Percentiles rank a stretch among this genome's conserved stretches.
phyloP scores from a whole-genome alignment of 2,888 invertebrate species.

The Limnephilus marmoratus region DNA sequence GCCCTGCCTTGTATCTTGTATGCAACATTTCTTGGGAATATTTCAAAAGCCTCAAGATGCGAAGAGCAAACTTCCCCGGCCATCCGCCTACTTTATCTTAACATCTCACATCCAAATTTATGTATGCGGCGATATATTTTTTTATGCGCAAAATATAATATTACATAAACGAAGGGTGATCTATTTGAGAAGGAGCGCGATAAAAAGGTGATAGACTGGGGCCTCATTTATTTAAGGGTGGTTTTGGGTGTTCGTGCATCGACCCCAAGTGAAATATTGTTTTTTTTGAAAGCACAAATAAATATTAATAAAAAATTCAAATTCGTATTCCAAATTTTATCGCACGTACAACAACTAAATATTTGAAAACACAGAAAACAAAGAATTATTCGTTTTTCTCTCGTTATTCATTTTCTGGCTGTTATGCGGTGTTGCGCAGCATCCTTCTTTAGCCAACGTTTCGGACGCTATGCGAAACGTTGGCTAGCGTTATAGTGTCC shows the following conservation, averaged over 20 bases:
- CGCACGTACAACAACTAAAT: no score
- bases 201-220: not conserved
- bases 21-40: conserved; percentile 7
- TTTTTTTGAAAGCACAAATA: not conserved
- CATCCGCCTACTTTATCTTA: conserved; percentile 60
- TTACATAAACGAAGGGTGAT: conserved; percentile 17
- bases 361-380: no score
- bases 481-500: no score
- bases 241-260: not conserved
- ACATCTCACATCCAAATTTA: conserved; percentile 57
- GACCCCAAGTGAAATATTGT: not conserved
- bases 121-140: conserved; percentile 57
- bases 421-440: no score
- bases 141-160: conserved; percentile 40
- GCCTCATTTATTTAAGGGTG: not conserved
- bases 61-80: conserved; percentile 12
- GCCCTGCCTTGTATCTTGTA: not conserved
- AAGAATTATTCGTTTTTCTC: no score
- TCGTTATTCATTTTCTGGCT: no score
- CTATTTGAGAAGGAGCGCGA: not conserved
- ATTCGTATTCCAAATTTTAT: not conserved
- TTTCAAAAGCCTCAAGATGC: not conserved
- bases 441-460: no score
- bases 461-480: no score
- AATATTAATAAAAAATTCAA: not conserved